Percentiles rank a stretch among this genome's conserved stretches.
These are phyloP conservation scores for Psittacula echo DNA, from an alignment of 2,797 vertebrate genomes.

Conservation along the genomic window DNA sequence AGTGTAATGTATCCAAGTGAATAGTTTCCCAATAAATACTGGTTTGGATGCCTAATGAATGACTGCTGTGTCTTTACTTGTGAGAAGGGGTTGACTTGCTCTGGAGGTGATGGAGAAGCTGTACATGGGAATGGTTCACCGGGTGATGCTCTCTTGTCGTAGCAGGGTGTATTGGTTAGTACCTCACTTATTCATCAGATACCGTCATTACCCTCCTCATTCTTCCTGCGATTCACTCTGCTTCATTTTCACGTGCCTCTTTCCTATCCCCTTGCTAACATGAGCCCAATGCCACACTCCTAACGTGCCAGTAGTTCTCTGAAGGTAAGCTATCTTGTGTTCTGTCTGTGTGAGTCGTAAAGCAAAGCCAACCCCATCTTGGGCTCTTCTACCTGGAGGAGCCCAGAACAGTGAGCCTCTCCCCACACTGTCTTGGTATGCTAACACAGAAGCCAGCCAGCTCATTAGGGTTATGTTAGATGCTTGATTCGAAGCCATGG, in stretches of 20 bases:
- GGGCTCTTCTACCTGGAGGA: slow-evolving; percentile 41
- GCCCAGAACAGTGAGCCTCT: not conserved
- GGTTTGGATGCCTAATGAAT: slow-evolving; percentile 39
- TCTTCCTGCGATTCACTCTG: slow-evolving; percentile 53
- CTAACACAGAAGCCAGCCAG: not conserved
- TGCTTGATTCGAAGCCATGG: not conserved
- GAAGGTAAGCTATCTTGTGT: slow-evolving; percentile 82
- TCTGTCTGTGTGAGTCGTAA: slow-evolving; percentile 75
- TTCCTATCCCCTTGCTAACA: slow-evolving; percentile 80
- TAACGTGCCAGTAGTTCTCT: slow-evolving; percentile 77
- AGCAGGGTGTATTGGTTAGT: not conserved
- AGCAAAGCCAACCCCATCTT: slow-evolving; percentile 24
- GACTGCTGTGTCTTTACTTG: slow-evolving; percentile 67
- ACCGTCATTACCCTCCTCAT: not conserved
- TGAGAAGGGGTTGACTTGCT: not conserved
- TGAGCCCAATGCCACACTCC: slow-evolving; percentile 77
- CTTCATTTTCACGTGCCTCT: slow-evolving; percentile 77
- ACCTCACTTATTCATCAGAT: not conserved
- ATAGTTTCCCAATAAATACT: slow-evolving; percentile 75
- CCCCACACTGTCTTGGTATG: not conserved
- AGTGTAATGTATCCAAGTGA: slow-evolving; percentile 55
- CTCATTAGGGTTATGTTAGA: fast-evolving
- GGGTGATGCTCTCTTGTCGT: not conserved
- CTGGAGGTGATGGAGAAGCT: fast-evolving
- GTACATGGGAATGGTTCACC: fast-evolving